A percentile compares a stretch with the other conserved stretches of the same genome.
These are phyloP conservation scores for Rhopalosiphum maidis DNA, from an alignment of 1,140 invertebrate genomes.

Conservation along the genomic window DNA sequence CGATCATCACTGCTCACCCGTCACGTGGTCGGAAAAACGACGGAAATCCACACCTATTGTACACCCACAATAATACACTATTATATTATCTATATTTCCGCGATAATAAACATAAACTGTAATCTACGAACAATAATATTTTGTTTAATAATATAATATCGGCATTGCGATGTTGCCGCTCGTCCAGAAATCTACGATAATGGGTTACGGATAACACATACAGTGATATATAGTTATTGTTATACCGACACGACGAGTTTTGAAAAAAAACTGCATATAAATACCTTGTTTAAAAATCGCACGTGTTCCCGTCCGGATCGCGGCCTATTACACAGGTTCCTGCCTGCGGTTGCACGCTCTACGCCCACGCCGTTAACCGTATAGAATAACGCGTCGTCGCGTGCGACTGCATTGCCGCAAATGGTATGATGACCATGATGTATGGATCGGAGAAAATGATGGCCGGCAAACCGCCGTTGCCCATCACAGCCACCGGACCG, in stretches of 20 bases:
- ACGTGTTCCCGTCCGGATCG: not conserved
- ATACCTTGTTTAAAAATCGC: not conserved
- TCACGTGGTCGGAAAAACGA: slow-evolving; percentile 19
- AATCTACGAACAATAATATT: no score
- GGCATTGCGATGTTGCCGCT: not conserved
- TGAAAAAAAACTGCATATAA: not conserved
- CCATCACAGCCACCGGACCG: slow-evolving; percentile 72
- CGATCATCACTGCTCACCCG: not conserved
- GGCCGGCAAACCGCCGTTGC: slow-evolving; percentile 72
- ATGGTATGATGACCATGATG: slow-evolving; percentile 64
- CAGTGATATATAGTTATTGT: not conserved
- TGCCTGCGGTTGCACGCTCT: not conserved
- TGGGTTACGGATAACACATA: not conserved
- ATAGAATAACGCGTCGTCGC: not conserved
- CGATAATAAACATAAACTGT: not conserved
- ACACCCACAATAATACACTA: not conserved
- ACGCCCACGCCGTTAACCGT: not conserved
- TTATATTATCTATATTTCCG: not conserved
- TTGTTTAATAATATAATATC: not conserved
- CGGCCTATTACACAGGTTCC: not conserved
- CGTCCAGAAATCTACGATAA: not conserved
- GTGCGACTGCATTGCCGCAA: not conserved
- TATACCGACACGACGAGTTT: not conserved
- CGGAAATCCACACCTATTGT: not conserved
- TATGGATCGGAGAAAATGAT: slow-evolving; percentile 78